Percentiles rank a stretch among this genome's conserved stretches.
These are phyloP conservation scores for Caerostris extrusa DNA, from an alignment of 1,140 invertebrate genomes.

Conservation along the genomic window DNA sequence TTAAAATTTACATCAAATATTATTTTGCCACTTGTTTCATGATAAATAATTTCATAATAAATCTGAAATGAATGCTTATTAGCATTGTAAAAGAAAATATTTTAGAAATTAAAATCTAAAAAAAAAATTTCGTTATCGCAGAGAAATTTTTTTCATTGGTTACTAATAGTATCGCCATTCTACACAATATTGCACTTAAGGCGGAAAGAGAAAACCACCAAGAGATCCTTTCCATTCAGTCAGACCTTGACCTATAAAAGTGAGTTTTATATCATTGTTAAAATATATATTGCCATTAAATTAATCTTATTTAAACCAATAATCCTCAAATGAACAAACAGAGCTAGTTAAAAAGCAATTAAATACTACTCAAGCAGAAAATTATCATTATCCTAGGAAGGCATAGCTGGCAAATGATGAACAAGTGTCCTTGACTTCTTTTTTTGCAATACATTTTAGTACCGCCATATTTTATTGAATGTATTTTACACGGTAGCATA, in stretches of 20 bases:
- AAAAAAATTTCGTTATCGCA: too few species aligned
- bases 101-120: too few species aligned
- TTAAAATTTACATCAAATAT: too few species aligned
- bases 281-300: neutral
- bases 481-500: neutral
- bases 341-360: neutral
- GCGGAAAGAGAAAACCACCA: too few species aligned
- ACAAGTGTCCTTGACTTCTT: neutral
- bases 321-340: conserved; percentile 3
- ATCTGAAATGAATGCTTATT: too few species aligned
- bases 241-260: neutral
- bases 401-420: neutral
- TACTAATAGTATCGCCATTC: too few species aligned
- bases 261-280: neutral
- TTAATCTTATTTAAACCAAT: neutral
- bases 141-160: too few species aligned
- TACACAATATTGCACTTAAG: too few species aligned
- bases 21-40: too few species aligned
- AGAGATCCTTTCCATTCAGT: too few species aligned
- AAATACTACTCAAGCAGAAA: neutral
- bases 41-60: too few species aligned
- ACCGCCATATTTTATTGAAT: neutral
- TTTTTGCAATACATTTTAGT: neutral
- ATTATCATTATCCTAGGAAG: neutral
- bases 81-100: too few species aligned